Evolutionary conservation across 2,797 vertebrate genomes (phyloP).

Genomic region (Acridotheres tristis): DNA sequence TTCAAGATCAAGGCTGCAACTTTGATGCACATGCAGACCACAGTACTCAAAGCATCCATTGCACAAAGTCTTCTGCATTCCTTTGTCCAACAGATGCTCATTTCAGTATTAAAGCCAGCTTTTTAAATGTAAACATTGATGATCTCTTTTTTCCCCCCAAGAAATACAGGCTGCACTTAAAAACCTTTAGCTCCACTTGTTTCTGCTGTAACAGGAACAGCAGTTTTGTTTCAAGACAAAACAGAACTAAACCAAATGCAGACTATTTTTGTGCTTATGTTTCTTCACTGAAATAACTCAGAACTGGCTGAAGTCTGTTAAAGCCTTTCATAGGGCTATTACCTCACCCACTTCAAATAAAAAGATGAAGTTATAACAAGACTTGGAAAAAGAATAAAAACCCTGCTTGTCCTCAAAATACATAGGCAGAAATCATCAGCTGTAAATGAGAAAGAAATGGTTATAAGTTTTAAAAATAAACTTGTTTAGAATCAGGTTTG

Average conservation of each 20-base stretch:
- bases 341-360: constrained; percentile 1
- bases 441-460: neutral
- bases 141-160: neutral
- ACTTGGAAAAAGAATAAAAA: neutral
- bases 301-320: neutral
- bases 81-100: neutral
- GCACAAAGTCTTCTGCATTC: neutral
- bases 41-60: neutral
- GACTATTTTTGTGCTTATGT: neutral
- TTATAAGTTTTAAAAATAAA: neutral
- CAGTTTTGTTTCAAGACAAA: neutral
- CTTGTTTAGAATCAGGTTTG: neutral
- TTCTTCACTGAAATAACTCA: neutral
- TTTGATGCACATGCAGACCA: neutral
- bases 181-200: neutral
- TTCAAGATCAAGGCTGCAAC: neutral
- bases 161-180: neutral
- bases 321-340: neutral
- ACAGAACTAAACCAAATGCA: neutral
- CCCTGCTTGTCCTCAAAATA: neutral
- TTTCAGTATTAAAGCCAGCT: constrained; percentile 9
- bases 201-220: constrained; percentile 1
- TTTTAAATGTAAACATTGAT: neutral
- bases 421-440: neutral
- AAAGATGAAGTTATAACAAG: neutral